Evolutionary conservation across 64 coral and sea anemone genomes (phyloP).

Genomic region (Catalaphyllia jardinei): DNA sequence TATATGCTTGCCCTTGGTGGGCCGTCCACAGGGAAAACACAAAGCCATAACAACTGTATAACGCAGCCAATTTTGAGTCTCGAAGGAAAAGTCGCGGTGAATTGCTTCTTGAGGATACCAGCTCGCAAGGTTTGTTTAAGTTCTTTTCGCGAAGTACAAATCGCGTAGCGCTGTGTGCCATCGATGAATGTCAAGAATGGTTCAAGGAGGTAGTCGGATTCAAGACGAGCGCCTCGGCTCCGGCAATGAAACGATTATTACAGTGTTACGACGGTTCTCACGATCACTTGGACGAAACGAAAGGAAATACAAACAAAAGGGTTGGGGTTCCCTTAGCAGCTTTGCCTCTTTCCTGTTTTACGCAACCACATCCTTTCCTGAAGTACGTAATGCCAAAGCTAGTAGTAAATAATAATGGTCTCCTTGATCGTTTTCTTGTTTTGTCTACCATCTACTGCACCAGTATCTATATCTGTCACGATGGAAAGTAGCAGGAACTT

Average conservation of each 20-base stretch:
- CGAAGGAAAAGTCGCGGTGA: conserved; percentile 28
- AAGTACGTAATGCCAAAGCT: not conserved
- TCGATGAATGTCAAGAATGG: conserved; percentile 24
- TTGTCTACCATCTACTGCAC: not conserved
- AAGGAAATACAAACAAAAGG: not conserved
- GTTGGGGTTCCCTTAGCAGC: not conserved
- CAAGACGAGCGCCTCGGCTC: not conserved
- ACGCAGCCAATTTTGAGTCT: not conserved
- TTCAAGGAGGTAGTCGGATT: conserved; percentile 22
- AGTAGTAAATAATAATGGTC: not conserved
- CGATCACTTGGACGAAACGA: conserved; percentile 6
- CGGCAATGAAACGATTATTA: conserved; percentile 19
- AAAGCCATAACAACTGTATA: conserved; percentile 19
- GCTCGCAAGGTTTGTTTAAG: conserved; percentile 13
- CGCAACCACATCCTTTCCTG: not conserved
- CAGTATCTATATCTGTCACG: not conserved
- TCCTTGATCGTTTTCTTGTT: conserved; percentile 3
- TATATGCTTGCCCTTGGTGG: conserved; percentile 50
- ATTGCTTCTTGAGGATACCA: conserved; percentile 45
- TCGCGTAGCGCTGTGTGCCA: conserved; percentile 19
- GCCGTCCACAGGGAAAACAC: conserved; percentile 16
- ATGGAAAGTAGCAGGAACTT: conserved; percentile 3
- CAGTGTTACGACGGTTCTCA: conserved; percentile 20
- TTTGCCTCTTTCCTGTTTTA: conserved; percentile 1
- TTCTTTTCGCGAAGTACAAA: conserved; percentile 1